Evolutionary conservation across 2,113 vertebrate species (phyloP).

Genomic region (Panthera leo): DNA sequence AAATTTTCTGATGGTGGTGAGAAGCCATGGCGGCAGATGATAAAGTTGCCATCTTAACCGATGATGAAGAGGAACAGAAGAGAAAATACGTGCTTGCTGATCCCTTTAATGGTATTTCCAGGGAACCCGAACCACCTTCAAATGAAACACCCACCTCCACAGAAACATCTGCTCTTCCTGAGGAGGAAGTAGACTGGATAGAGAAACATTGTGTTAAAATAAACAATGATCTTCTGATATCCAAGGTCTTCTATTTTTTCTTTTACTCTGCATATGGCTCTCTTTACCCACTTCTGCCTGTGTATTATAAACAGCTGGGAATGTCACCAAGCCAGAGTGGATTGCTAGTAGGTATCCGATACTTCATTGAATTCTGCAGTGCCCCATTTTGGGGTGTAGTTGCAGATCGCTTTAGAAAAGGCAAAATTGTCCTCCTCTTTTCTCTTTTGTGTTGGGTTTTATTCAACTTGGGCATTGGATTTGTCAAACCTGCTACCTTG

Average conservation of each 20-base stretch:
- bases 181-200: conserved; percentile 90
- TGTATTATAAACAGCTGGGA: conserved; percentile 98
- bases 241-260: conserved; percentile 99
- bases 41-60: conserved; percentile 95
- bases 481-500: conserved; percentile 94
- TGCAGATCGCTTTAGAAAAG: conserved; percentile 96
- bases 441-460: conserved; percentile 96
- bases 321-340: conserved; percentile 95
- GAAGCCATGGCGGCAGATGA: conserved; percentile 93
- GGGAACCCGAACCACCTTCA: conserved; percentile 78
- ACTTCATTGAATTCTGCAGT: conserved; percentile 99
- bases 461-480: conserved; percentile 96
- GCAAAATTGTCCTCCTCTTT: conserved; percentile 95
- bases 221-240: conserved; percentile 94
- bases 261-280: conserved; percentile 98
- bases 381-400: conserved; percentile 98
- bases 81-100: conserved; percentile 93
- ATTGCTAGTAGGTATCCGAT: conserved; percentile 95
- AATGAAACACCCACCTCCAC: conserved; percentile 74
- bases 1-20: conserved; percentile 54
- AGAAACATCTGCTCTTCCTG: conserved; percentile 70
- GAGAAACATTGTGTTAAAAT: conserved; percentile 92
- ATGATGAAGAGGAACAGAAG: conserved; percentile 97
- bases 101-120: conserved; percentile 88
- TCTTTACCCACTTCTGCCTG: conserved; percentile 93